Percentiles rank a stretch among this genome's conserved stretches.
Evolutionary conservation across 2,113 vertebrate genomes (phyloP).

Genomic region (Propithecus coquereli): DNA sequence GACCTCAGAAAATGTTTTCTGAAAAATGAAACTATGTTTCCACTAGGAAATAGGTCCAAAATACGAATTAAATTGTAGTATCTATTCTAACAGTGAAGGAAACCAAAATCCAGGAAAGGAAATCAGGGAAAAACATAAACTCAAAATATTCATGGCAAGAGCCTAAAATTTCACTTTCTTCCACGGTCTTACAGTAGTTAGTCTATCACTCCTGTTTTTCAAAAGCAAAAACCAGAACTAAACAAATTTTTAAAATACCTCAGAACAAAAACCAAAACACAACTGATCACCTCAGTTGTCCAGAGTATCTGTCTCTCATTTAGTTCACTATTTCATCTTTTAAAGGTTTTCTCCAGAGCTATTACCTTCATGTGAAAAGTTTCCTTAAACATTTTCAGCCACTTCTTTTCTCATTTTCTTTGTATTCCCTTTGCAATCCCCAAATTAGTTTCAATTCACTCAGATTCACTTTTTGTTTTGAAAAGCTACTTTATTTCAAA

Average conservation of each 20-base stretch:
- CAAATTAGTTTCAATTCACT: slow-evolving; percentile 16
- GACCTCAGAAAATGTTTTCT: slow-evolving; percentile 24
- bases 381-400: background rate
- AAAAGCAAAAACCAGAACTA: background rate
- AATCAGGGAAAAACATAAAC: background rate
- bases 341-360: background rate
- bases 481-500: slow-evolving; percentile 14
- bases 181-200: background rate
- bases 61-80: background rate
- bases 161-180: background rate
- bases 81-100: background rate
- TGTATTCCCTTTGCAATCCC: background rate
- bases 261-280: background rate
- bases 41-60: background rate
- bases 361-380: background rate
- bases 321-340: background rate
- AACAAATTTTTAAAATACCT: background rate
- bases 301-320: background rate
- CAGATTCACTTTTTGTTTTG: background rate
- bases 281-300: background rate
- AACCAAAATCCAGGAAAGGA: background rate
- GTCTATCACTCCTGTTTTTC: background rate
- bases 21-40: background rate
- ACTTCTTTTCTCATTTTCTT: background rate
- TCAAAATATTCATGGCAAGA: background rate